Evolutionary conservation across 1,140 invertebrate species (phyloP), one percentile per base, ranked within the genome.

Genomic region (Drosophila albomicans): DNA sequence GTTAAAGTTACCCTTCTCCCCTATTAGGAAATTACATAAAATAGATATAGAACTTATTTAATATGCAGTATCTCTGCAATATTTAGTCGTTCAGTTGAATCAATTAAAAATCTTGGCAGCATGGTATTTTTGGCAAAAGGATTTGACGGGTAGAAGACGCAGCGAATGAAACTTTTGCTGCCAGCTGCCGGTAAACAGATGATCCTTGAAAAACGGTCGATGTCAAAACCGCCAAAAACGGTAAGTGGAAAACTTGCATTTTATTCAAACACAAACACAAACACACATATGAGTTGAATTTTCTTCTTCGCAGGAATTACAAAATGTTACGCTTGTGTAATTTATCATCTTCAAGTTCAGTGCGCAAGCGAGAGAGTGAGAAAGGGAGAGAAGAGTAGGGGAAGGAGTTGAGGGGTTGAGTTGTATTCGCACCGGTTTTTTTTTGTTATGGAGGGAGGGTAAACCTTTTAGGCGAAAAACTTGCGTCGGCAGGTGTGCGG

Each of bases 291-390:
- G 32, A 64, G 30, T 52, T 41, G 38, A 38, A 8, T 38, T 38
- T 38, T 38, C 13, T 20, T 59, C 57, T 49, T 68, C 16, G 15
- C 16, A 46, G 41, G 38, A 68, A 68, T 64, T 63, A 74, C 70
- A 75, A 63, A 86, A 78, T 86, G 79, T 72, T 75, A 63, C 82
- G 64, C 71, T 77, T 52, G 65, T 78, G 82, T 80, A 78, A 87
- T 87, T 87, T 87, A 87, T 87, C 82, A 87, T 84, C 78, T 78
- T 86, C 75, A 73, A 78, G 59, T 52, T 52, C 68, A 71, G 72
- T 41, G 45, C 65, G 69, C 66, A 35, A 64, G 35, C 1, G 10
- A 65, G 20, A 35, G 43, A 45, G 43, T 30, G 6, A 56, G 28
- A 30, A 49, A 54, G 32, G 25, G 49, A 35, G 63, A 15, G 25